Base-by-base conservation (phyloP, 2,888 invertebrate genomes). In the Rhamphomyia laevipes region DNA sequence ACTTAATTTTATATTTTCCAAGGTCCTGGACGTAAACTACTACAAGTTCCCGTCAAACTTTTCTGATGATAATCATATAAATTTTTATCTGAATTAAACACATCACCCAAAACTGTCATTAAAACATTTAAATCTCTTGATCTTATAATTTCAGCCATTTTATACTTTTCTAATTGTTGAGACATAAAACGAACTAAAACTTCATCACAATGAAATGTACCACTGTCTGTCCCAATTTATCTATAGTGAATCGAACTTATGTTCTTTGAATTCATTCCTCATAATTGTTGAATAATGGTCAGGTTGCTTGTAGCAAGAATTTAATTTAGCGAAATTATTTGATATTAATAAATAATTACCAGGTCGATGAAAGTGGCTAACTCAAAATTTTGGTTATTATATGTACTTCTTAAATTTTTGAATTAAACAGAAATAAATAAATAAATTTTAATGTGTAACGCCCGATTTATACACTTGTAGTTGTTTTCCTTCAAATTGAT, bases 41-140 rank as follows among this genome's bases (percentile, higher is more conserved):
- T 80, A 38, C 88, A 70, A 0, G 84, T 81, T 43, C 82, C 78
- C 40, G 71, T 70, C 59, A 90, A 90, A 16, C 76, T 76, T 50
- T 81, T 78, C 71, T 99, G 97, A 67, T 99, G 99, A 68, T 99
- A 99, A 67, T 99, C 99, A 68, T 86, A 99, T 53, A 86, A 75
- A 53, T 83, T 78, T 50, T 66, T 80, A 1, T 73, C 71, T 48
- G 84, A 85, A 67, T 95, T 80, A 67, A 86, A 99, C 15, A 77
- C 77, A 1, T 81, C 86, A 4, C 97, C 97, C 5, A 97, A 95
- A 73, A 99, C 97, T 0, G 77, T 76, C 1, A 82, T 78, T 47
- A 97, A 73, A 56, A 78, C 75, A 58, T 73, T 61, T 17, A 58
- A 55, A 56, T 83, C 76, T 43, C 84, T 73, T 1, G 78, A 77